A percentile compares a stretch with the other conserved stretches of the same genome.
These are phyloP conservation scores for Isurus oxyrinchus DNA, from an alignment of 2,113 vertebrate species.

Conservation along the genomic window DNA sequence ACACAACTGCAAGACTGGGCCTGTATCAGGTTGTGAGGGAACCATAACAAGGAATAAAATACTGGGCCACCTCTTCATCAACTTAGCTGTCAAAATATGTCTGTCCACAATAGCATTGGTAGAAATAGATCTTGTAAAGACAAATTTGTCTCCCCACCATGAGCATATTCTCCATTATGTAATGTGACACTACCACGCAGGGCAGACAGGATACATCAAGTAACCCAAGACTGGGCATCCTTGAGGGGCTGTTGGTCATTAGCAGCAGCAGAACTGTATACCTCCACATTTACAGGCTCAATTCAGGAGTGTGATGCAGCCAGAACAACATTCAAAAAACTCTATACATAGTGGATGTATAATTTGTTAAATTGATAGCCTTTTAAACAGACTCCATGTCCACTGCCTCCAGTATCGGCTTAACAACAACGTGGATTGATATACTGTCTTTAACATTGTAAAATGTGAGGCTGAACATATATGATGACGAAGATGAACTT, in stretches of 20 bases:
- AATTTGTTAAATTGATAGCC: neutral
- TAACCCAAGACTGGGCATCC: neutral
- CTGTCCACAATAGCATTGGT: neutral
- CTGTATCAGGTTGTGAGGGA: neutral
- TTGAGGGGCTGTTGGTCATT: too few relatives aligned
- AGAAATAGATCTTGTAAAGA: neutral
- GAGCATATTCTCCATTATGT: neutral
- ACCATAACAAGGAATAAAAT: neutral
- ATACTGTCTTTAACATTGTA: neutral
- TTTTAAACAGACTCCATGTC: neutral
- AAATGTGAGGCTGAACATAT: neutral
- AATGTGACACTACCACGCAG: neutral
- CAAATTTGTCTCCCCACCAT: neutral
- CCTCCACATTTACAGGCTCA: neutral
- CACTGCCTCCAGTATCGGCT: too few relatives aligned
- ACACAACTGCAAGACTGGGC: neutral
- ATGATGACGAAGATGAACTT: neutral
- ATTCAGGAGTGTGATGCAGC: neutral
- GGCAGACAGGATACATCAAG: neutral
- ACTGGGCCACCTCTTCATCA: neutral
- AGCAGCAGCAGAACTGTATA: neutral
- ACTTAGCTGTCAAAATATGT: neutral
- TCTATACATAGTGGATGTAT: neutral
- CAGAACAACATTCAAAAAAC: neutral
- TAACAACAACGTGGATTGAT: neutral